Evolutionary conservation across 1,140 invertebrate species (phyloP), one percentile per base, ranked within the genome.

Genomic region (Drosophila lini): DNA sequence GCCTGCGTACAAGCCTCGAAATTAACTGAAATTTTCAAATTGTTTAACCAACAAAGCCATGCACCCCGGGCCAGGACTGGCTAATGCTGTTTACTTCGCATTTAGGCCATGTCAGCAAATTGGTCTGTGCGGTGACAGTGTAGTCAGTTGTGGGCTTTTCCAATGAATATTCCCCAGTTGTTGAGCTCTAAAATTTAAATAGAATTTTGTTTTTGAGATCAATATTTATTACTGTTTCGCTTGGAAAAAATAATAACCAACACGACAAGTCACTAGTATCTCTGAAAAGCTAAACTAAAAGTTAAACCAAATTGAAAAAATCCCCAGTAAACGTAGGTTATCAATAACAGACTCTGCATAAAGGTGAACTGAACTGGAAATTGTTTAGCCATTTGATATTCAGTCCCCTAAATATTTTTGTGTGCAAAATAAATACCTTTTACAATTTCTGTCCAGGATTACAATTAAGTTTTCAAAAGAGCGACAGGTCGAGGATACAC

Each of bases 1-100:
- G 45, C 53, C 40, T 36, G 47, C 50, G 36, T 58, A 68, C 45
- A 25, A 55, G 70, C 52, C 16, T n/a, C 34, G 45, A 65, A 75
- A 75, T 75, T 53, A 64, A 75, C 62, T 60, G 38, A 52, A 76
- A 77, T 55, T 77, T 65, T 64, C 58, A 74, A 63, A 77, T 76
- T 60, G 41, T 47, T 76, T 69, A 57, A 42, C 74, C 36, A 47
- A 47, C 64, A 69, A 44, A 57, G 50, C 56, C 15, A n/a, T 16
- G 40, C 32, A 34, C 55, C 53, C 34, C 31, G 5, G 45, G 60
- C 56, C 38, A 56, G 28, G 16, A 16, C 25, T 40, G 60, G 36
- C 15, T 44, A 75, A 36, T 53, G 36, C 10, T 53, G 52, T 67
- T 71, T 59, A 31, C 53, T 59, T 42, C 16, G 38, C 31, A 25